phyloP scores from a whole-genome alignment of 2,113 vertebrate genomes.

The Eclectus roratus region DNA sequence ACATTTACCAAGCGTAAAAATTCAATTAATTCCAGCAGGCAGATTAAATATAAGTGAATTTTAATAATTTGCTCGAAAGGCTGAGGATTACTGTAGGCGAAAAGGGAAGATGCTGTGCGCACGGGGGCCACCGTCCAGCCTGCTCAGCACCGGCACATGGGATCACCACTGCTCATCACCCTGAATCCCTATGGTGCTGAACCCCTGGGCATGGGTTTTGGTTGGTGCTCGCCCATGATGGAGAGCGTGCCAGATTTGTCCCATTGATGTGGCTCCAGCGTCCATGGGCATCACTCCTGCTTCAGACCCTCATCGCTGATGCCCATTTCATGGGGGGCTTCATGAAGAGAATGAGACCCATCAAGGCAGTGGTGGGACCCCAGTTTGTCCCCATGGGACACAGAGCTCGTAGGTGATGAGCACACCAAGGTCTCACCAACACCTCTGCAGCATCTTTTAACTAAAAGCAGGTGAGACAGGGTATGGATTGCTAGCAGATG shows the following conservation, averaged over 20 bases:
- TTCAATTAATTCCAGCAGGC: constrained; percentile 90
- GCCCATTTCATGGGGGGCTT: not conserved
- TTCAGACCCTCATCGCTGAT: not conserved
- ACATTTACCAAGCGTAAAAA: constrained; percentile 87
- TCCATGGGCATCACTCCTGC: not conserved
- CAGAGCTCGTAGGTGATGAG: not conserved
- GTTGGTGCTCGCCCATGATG: not conserved
- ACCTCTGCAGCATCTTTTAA: not conserved
- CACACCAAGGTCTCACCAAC: not conserved
- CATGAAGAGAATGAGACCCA: accelerated
- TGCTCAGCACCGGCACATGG: not conserved
- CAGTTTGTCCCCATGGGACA: not conserved
- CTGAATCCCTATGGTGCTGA: not conserved
- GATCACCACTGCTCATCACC: constrained; percentile 8
- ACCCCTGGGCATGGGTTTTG: not conserved
- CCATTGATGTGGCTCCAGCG: not conserved
- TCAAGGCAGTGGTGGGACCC: not conserved
- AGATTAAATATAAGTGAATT: constrained; percentile 90
- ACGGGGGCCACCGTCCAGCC: not conserved
- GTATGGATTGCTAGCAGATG: constrained; percentile 83
- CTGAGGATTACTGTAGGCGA: constrained; percentile 77
- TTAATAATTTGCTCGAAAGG: constrained; percentile 87
- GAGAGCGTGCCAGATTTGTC: not conserved
- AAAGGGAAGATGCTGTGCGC: constrained; percentile 41
- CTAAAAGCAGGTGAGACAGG: not conserved